Evolutionary conservation across 2,888 invertebrate species (phyloP).

Genomic region (Pristionchus exspectatus): DNA sequence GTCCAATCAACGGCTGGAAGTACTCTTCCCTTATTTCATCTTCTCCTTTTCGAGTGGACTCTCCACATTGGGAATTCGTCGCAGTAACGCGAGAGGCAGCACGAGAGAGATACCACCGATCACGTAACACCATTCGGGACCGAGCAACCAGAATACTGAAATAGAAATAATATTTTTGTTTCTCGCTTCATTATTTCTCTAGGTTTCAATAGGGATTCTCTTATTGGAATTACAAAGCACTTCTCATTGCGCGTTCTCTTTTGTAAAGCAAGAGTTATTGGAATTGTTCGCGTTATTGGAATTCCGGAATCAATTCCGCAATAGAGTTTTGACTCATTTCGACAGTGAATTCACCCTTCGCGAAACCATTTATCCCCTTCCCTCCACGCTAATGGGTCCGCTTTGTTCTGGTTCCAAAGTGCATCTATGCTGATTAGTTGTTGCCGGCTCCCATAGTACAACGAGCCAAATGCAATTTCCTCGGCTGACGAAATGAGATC

Average conservation of each 20-base stretch:
- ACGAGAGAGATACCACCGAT: slow-evolving; percentile 87
- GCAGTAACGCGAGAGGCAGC: slow-evolving; percentile 83
- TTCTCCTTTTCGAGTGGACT: slow-evolving; percentile 42
- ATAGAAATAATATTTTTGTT: slow-evolving; percentile 60
- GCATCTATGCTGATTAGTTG: not conserved
- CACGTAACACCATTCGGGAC: slow-evolving; percentile 89
- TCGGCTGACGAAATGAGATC: slow-evolving; percentile 7
- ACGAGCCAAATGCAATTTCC: slow-evolving; percentile 22
- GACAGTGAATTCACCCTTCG: too few species aligned
- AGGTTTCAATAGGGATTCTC: too few species aligned
- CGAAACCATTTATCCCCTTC: too few species aligned
- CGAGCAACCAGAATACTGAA: slow-evolving; percentile 92
- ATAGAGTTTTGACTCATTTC: too few species aligned
- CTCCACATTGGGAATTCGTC: slow-evolving; percentile 59
- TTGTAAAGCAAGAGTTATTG: too few species aligned
- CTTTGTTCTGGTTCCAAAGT: not conserved
- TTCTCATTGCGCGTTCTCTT: not conserved
- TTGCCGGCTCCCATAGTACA: slow-evolving; percentile 5
- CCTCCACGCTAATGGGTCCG: not conserved
- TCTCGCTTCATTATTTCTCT: too few species aligned
- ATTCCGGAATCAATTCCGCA: too few species aligned
- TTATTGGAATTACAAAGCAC: not conserved
- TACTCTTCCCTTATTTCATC: slow-evolving; percentile 4
- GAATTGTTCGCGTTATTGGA: too few species aligned
- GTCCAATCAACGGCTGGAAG: slow-evolving; percentile 7